Evolutionary conservation across 2,797 vertebrate species (phyloP).

Genomic region (Thripadectes ignobilis): DNA sequence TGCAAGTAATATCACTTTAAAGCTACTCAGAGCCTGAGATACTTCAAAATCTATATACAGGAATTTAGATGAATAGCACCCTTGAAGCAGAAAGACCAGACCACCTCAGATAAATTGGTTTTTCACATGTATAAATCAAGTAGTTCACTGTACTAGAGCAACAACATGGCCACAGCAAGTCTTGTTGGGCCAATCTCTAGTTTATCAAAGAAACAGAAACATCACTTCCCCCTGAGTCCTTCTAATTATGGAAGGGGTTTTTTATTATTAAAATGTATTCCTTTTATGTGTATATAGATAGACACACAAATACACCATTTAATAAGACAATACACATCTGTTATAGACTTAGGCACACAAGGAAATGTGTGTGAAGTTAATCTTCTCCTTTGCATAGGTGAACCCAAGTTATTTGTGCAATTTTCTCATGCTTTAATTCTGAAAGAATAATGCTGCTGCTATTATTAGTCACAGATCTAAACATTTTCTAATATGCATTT

Average conservation of each 20-base stretch:
- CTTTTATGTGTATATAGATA: not conserved
- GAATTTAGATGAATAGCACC: not conserved
- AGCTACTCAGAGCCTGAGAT: not conserved
- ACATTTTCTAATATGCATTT: not conserved
- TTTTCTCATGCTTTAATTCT: not conserved
- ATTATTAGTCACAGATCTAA: not conserved
- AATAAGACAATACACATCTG: accelerated
- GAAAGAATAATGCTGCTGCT: not conserved
- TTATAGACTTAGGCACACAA: not conserved
- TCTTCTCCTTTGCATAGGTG: not conserved
- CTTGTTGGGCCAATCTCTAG: not conserved
- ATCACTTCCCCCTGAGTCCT: not conserved
- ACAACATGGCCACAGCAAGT: not conserved
- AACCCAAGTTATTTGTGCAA: not conserved
- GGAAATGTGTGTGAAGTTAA: not conserved
- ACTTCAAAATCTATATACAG: not conserved
- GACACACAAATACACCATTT: not conserved
- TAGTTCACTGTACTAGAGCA: not conserved
- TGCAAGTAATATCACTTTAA: not conserved
- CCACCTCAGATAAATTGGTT: not conserved
- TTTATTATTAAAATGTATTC: not conserved
- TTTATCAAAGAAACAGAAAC: not conserved
- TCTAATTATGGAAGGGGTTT: not conserved
- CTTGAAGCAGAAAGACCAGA: not conserved
- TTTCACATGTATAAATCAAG: not conserved